These are phyloP conservation scores for Antheraea assamensis DNA, from an alignment of 2,888 invertebrate genomes.

Conservation along the genomic window DNA sequence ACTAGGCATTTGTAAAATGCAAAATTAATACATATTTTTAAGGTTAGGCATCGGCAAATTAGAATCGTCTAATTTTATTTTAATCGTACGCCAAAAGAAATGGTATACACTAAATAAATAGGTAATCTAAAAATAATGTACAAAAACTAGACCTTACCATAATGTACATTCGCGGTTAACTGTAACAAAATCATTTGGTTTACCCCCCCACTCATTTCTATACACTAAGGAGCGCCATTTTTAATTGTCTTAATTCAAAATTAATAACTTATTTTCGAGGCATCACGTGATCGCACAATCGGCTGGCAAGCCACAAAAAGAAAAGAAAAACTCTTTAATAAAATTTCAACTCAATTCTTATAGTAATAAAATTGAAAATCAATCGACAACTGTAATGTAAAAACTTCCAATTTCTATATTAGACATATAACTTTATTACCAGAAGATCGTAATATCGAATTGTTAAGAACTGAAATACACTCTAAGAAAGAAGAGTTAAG, in stretches of 20 bases:
- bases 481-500: not conserved
- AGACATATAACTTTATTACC: not conserved
- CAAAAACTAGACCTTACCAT: too few relatives aligned
- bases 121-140: too few relatives aligned
- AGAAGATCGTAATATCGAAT: not conserved
- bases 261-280: not conserved
- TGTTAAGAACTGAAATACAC: too few relatives aligned
- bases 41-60: too few relatives aligned
- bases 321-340: not conserved
- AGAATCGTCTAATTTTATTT: too few relatives aligned
- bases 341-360: not conserved
- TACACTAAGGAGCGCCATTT: conserved; percentile 37
- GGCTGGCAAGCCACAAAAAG: not conserved
- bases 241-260: conserved; percentile 38
- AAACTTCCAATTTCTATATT: conserved; percentile 23
- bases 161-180: too few relatives aligned
- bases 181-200: not conserved
- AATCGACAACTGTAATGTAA: not conserved
- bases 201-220: not conserved
- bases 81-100: too few relatives aligned
- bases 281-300: not conserved
- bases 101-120: too few relatives aligned
- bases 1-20: too few relatives aligned
- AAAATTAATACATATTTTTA: too few relatives aligned
- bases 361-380: not conserved